Conservation (phyloP, 2,113 vertebrate species). For the Scomber scombrus region DNA sequence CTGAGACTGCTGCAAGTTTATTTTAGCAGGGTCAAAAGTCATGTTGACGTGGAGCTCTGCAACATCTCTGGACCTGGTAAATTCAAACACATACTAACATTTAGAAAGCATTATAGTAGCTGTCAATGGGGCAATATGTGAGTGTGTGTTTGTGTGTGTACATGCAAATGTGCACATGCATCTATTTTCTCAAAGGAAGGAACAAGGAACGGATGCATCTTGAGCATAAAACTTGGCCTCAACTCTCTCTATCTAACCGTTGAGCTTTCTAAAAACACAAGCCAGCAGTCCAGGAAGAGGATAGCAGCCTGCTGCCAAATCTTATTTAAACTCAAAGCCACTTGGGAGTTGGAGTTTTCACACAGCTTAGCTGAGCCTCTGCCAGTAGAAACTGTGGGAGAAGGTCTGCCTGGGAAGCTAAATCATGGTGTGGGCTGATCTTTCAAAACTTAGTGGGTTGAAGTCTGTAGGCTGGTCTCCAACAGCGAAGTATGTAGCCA, state of each 20-base stretch:
- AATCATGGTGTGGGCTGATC: constrained; percentile 57
- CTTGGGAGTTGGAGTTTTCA: constrained; percentile 79
- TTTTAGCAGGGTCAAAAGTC: constrained; percentile 90
- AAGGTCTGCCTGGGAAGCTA: constrained; percentile 57
- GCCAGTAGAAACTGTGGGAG: constrained; percentile 69
- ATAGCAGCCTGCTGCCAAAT: constrained; percentile 61
- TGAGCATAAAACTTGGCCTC: constrained; percentile 38
- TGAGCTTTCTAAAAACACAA: constrained; percentile 46
- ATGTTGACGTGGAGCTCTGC: constrained; percentile 91
- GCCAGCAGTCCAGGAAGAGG: constrained; percentile 43
- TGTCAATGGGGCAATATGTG: not conserved
- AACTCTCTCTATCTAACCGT: constrained; percentile 3
- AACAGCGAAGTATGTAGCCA: constrained; percentile 37
- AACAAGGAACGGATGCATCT: constrained; percentile 42
- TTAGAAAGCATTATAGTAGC: not conserved
- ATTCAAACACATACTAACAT: constrained; percentile 4
- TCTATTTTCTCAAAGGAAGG: constrained; percentile 21
- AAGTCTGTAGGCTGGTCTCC: constrained; percentile 39
- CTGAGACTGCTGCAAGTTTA: constrained; percentile 93
- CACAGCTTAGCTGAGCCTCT: constrained; percentile 65
- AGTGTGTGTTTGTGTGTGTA: not conserved
- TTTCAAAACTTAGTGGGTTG: constrained; percentile 52
- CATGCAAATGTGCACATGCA: not conserved
- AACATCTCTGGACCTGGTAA: constrained; percentile 93
- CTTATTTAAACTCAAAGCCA: constrained; percentile 62